phyloP scores from a whole-genome alignment of 23 tunicate genomes.

The Ciona savignyi region DNA sequence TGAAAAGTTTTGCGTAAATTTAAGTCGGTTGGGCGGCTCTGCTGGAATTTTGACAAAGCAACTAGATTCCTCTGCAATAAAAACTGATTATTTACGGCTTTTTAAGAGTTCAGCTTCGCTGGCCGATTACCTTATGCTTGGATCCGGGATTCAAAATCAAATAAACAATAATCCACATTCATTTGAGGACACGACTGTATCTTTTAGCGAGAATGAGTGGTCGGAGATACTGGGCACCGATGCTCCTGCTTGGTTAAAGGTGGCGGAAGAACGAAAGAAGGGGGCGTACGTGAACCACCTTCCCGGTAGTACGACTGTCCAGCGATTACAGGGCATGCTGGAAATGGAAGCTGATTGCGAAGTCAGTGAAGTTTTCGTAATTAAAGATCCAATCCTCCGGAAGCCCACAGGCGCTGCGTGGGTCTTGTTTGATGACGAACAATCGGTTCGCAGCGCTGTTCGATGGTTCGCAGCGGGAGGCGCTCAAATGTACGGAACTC shows the following conservation, averaged over 20 bases:
- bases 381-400: constrained; percentile 57
- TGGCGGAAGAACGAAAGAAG: constrained; percentile 24
- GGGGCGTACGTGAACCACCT: constrained; percentile 49
- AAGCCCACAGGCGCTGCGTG: constrained; percentile 79
- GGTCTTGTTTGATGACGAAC: constrained; percentile 44
- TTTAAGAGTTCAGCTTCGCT: constrained; percentile 25
- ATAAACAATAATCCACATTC: not conserved
- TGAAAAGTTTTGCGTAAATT: constrained; percentile 16
- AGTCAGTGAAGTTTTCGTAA: constrained; percentile 35
- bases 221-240: constrained; percentile 25
- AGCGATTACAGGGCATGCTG: constrained; percentile 55
- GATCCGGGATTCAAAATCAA: constrained; percentile 3
- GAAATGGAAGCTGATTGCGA: constrained; percentile 80
- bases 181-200: not conserved
- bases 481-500: constrained; percentile 64
- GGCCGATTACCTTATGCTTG: constrained; percentile 31
- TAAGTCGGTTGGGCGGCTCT: constrained; percentile 40
- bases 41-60: constrained; percentile 5
- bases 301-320: constrained; percentile 53
- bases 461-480: constrained; percentile 42
- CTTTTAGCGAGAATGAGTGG: constrained; percentile 24
- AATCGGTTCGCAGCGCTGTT: constrained; percentile 34
- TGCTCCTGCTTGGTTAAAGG: constrained; percentile 67
- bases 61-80: constrained; percentile 47
- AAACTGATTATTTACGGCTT: constrained; percentile 49